phyloP scores from a whole-genome alignment of 2,888 invertebrate species.

The Flexamia atlantica region DNA sequence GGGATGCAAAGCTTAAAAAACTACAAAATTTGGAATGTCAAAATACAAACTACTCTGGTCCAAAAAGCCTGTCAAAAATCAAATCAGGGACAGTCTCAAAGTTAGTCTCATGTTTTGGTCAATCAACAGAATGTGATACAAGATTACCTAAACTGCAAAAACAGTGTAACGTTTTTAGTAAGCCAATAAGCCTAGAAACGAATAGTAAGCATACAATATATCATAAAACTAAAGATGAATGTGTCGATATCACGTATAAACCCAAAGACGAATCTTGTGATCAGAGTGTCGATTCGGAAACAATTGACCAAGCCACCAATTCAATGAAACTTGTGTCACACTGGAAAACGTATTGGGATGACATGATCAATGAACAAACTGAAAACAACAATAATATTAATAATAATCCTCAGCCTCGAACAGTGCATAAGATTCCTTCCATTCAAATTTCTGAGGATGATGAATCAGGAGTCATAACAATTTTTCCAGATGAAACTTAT shows the following conservation, averaged over 20 bases:
- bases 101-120: conserved; percentile 34
- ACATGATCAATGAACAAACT: conserved; percentile 57
- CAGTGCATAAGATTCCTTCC: conserved; percentile 42
- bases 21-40: conserved; percentile 42
- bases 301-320: not conserved
- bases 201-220: not conserved
- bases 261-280: not conserved
- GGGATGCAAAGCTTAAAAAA: conserved; percentile 62
- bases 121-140: not conserved
- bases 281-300: not conserved
- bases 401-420: not conserved
- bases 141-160: not conserved
- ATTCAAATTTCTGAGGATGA: conserved; percentile 49
- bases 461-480: conserved; percentile 8
- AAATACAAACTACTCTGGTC: not conserved
- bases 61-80: conserved; percentile 45
- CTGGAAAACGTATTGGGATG: conserved; percentile 67
- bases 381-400: no score
- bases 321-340: conserved; percentile 63
- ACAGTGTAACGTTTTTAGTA: not conserved
- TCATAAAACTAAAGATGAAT: not conserved
- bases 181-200: not conserved
- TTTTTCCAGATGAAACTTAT: not conserved
- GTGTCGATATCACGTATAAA: not conserved
- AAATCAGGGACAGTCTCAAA: conserved; percentile 50